Percentiles rank a stretch among this genome's conserved stretches.
These are phyloP conservation scores for Hirundichthys speculiger DNA, from an alignment of 2,113 vertebrate genomes.

Conservation along the genomic window DNA sequence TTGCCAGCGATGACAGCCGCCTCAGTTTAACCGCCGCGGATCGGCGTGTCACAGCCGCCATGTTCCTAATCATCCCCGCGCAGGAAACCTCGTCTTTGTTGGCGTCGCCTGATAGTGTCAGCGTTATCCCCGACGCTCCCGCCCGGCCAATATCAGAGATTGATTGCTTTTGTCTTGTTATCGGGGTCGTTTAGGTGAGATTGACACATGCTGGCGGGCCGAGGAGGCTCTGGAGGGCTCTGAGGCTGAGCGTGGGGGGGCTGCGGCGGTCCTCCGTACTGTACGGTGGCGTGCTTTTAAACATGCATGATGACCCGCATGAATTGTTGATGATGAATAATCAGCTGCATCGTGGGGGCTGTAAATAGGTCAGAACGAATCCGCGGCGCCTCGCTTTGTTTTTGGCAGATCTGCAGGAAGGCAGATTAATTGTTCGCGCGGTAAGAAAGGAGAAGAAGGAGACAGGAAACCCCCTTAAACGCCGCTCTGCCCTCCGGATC, in stretches of 20 bases:
- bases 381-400: conserved; percentile 9
- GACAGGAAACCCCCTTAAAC: background rate
- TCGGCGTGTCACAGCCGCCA: conserved; percentile 53
- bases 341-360: conserved; percentile 48
- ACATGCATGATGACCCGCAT: conserved; percentile 69
- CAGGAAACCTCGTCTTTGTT: conserved; percentile 66
- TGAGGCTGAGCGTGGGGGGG: background rate
- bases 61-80: conserved; percentile 62
- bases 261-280: background rate
- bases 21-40: conserved; percentile 58
- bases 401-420: background rate
- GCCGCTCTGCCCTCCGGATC: background rate
- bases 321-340: conserved; percentile 69
- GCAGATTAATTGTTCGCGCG: background rate
- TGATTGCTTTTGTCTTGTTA: conserved; percentile 73
- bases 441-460: background rate
- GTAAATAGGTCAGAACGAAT: conserved; percentile 62
- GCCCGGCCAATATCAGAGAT: conserved; percentile 63
- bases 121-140: conserved; percentile 44
- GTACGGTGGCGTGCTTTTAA: conserved; percentile 38
- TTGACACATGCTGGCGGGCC: conserved; percentile 62
- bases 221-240: conserved; percentile 47
- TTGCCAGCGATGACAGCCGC: conserved; percentile 61
- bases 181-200: conserved; percentile 65
- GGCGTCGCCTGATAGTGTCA: conserved; percentile 50